Percentiles rank a stretch among this genome's conserved stretches.
Conservation (phyloP, 2,888 invertebrate genomes). For the Drosophila percnosoma region DNA sequence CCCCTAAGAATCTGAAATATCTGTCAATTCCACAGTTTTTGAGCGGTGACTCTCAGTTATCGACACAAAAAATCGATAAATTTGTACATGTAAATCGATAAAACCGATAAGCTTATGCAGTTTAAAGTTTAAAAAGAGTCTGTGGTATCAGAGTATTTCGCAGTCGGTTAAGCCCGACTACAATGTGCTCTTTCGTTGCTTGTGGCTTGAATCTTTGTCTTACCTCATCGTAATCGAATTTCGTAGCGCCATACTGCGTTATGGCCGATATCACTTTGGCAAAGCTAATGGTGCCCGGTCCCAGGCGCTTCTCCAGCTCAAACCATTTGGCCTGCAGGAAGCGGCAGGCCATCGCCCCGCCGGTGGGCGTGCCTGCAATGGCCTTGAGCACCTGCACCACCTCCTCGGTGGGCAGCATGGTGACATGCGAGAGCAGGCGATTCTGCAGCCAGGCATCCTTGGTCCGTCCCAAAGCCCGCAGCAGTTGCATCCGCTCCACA, state of each 20-base stretch:
- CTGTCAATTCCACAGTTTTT: background rate
- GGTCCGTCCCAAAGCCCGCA: conserved; percentile 84
- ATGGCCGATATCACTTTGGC: conserved; percentile 85
- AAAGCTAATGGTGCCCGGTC: conserved; percentile 84
- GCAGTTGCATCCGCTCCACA: conserved; percentile 84
- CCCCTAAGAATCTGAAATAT: background rate
- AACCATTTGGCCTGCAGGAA: conserved; percentile 85
- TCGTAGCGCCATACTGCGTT: conserved; percentile 85
- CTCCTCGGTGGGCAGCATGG: conserved; percentile 84
- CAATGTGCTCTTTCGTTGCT: background rate
- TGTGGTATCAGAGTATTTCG: background rate
- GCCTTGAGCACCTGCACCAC: conserved; percentile 85
- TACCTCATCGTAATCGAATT: conserved; percentile 85
- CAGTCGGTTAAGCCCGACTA: background rate
- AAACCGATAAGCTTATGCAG: fast-evolving
- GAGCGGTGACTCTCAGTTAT: fast-evolving
- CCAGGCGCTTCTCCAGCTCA: conserved; percentile 84
- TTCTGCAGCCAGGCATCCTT: conserved; percentile 85
- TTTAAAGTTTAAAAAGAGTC: too few species aligned
- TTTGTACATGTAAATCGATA: background rate
- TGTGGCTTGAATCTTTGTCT: background rate
- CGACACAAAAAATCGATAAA: background rate
- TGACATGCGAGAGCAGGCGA: conserved; percentile 84
- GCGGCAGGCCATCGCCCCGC: conserved; percentile 85
- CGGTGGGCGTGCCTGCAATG: conserved; percentile 85